phyloP scores from a whole-genome alignment of 2,113 vertebrate genomes.

The Phylloscopus trochilus region DNA sequence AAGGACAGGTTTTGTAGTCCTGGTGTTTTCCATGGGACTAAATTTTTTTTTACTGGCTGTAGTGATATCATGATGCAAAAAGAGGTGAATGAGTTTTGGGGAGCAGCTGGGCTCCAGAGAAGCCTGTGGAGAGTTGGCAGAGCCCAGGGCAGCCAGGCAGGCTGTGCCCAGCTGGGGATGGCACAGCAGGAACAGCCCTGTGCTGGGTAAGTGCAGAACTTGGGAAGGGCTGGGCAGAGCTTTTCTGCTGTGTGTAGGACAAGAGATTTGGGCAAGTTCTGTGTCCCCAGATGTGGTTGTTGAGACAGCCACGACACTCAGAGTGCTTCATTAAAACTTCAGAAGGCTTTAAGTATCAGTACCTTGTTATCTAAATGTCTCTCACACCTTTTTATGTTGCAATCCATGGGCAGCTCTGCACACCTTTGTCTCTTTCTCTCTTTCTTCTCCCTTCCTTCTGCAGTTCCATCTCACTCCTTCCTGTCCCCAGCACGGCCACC shows the following conservation, averaged over 20 bases:
- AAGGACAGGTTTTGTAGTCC: neutral
- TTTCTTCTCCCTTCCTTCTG: too few relatives aligned
- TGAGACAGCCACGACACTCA: too few relatives aligned
- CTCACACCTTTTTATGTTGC: too few relatives aligned
- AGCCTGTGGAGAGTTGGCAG: neutral
- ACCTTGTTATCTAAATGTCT: too few relatives aligned
- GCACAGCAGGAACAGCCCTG: neutral
- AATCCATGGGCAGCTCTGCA: too few relatives aligned
- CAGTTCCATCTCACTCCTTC: too few relatives aligned
- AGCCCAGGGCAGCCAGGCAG: neutral
- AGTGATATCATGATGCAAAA: neutral
- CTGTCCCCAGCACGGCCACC: too few relatives aligned
- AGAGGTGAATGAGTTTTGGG: neutral
- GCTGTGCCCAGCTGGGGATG: neutral
- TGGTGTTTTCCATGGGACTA: neutral
- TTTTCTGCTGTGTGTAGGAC: fast-evolving
- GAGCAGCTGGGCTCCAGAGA: neutral
- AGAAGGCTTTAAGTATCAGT: too few relatives aligned
- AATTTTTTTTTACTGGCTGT: neutral
- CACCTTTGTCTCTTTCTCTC: too few relatives aligned
- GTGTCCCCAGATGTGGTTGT: neutral
- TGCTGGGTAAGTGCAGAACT: neutral
- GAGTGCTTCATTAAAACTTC: too few relatives aligned
- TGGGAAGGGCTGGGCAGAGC: neutral
- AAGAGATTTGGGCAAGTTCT: neutral